Base-by-base conservation (phyloP, 2,888 invertebrate species). In the Operophtera brumata region DNA sequence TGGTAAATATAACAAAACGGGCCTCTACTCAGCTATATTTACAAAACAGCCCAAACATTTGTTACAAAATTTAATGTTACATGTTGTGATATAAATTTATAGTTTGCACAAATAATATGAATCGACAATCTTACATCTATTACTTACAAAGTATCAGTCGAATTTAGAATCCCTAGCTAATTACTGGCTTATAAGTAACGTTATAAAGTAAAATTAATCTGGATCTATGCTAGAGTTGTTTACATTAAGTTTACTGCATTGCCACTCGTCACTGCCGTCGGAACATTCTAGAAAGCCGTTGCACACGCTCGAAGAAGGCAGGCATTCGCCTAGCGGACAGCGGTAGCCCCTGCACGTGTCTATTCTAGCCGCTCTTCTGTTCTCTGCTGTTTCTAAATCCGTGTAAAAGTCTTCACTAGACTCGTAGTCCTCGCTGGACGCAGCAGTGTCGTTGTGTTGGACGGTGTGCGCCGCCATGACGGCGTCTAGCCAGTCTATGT, bases 231-330 rank as follows among this genome's bases (percentile, higher is more conserved):
- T 80, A 42, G 85, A 75, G 62, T 66, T 74, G 59, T 78, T 81
- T 34, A 67, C 70, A 52, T 77, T 63, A 25, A 66, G 64, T 56
- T 67, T 75, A 52, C 52, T 71, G 79, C 94, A 94, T 61, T 92
- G 90, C 80, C 90, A 91, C 76, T 94, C 94, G 80, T 94, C 94
- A 75, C 94, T 94, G 35, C 94, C 94, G 75, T 94, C 94, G 34
- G 93, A 93, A 71, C 96, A 96, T 76, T 95, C 95, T 57, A 94
- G 91, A 70, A 93, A 94, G 8, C 95, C 95, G 75, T 96, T 95
- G 78, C 96, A 96, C 1, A 95, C 86, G 67, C 94, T 92, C 1
- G 93, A 92, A 44, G 92, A 90, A 0, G 94, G 93, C 34, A 95
- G 81, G 69, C 95, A 95, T 75, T 95, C 94, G 5, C 95, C 95